These are phyloP conservation scores for Oreochromis grahami DNA, from an alignment of 2,797 vertebrate species.

Conservation along the genomic window DNA sequence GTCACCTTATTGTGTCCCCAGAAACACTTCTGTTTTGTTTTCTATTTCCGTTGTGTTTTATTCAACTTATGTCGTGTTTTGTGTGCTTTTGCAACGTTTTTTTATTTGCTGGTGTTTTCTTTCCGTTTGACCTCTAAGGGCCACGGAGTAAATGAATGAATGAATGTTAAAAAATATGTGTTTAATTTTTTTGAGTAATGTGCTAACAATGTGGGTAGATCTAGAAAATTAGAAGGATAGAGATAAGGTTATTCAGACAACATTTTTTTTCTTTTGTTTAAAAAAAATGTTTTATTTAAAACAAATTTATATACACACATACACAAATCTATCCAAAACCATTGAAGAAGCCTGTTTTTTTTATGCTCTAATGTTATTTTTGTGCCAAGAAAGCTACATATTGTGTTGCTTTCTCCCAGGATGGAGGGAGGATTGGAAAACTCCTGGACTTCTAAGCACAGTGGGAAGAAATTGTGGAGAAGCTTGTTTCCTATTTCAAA, in stretches of 20 bases:
- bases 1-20: background rate
- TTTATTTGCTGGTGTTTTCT: rapidly evolving
- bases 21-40: background rate
- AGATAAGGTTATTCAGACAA: background rate
- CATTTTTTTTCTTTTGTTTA: rapidly evolving
- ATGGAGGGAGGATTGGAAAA: background rate
- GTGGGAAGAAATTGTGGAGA: background rate
- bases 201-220: background rate
- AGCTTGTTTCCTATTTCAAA: background rate
- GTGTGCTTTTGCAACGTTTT: background rate
- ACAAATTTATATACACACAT: rapidly evolving
- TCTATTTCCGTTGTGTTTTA: background rate
- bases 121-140: rapidly evolving
- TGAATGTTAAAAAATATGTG: background rate
- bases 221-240: background rate
- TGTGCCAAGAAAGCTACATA: background rate
- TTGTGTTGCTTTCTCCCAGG: background rate
- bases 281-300: background rate
- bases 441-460: background rate
- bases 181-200: background rate
- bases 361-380: background rate
- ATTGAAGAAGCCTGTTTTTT: background rate
- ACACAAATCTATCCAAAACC: background rate
- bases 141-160: rapidly evolving
- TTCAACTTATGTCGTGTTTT: background rate